These are phyloP conservation scores for Rattus rattus DNA, from an alignment of 2,113 vertebrate species.

Conservation along the genomic window DNA sequence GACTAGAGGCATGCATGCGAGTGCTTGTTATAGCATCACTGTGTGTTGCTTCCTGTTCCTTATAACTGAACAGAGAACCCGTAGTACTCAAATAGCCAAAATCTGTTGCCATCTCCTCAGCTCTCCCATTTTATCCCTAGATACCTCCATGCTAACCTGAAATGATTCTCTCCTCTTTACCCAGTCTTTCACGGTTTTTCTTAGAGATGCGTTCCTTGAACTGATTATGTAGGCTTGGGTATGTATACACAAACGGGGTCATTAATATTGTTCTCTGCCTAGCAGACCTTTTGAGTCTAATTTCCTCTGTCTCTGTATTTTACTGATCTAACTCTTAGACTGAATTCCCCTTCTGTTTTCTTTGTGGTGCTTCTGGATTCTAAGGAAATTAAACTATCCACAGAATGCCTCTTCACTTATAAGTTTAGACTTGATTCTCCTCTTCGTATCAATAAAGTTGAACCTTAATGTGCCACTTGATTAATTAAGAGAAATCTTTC, in stretches of 20 bases:
- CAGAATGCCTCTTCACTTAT: conserved; percentile 10
- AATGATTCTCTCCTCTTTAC: conserved; percentile 3
- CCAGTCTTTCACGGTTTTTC: background rate
- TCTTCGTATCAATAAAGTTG: conserved; percentile 39
- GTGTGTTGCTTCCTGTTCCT: background rate
- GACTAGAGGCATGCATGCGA: background rate
- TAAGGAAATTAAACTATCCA: conserved; percentile 45
- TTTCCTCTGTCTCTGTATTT: background rate
- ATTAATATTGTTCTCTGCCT: background rate
- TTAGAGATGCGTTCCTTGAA: conserved; percentile 26
- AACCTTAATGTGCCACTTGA: conserved; percentile 14
- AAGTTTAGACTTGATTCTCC: conserved; percentile 48
- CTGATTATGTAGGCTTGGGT: conserved; percentile 29
- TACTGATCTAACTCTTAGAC: conserved; percentile 10
- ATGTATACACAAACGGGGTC: conserved; percentile 21
- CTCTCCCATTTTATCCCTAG: background rate
- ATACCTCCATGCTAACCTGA: background rate
- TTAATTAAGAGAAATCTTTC: conserved; percentile 35
- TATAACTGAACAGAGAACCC: background rate
- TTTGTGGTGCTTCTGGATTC: conserved; percentile 35
- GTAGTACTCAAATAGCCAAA: background rate
- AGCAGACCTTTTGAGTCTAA: conserved; percentile 31
- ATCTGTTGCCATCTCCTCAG: conserved; percentile 10
- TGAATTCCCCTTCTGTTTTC: conserved; percentile 41
- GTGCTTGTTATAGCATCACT: conserved; percentile 15